Conservation (phyloP, 92 coral and sea anemone species). For the Diadumene lineata region DNA sequence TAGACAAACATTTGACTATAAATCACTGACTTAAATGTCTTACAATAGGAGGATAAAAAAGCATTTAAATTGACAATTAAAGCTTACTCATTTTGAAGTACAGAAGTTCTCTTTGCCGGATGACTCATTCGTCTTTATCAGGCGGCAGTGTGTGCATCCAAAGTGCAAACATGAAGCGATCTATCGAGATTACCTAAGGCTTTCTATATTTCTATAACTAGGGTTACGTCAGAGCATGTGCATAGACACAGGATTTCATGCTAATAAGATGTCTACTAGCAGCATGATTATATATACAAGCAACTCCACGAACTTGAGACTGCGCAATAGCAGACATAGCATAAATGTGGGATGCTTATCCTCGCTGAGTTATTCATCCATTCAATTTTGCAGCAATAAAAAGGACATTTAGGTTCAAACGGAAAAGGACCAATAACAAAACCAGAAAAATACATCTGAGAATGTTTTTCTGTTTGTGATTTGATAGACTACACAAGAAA, state of each 20-base stretch:
- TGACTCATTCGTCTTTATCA: neutral
- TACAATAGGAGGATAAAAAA: neutral
- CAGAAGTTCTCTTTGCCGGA: neutral
- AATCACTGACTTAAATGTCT: neutral
- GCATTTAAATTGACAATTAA: neutral
- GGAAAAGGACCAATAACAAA: too few species aligned
- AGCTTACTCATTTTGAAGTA: neutral
- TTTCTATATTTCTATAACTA: too few species aligned
- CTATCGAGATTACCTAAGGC: conserved; percentile 11
- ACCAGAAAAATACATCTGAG: too few species aligned
- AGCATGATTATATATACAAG: neutral
- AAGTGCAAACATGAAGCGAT: conserved; percentile 4
- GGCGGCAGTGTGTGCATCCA: neutral
- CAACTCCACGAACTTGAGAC: neutral
- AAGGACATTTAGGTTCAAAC: too few species aligned
- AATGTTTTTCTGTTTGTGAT: too few species aligned
- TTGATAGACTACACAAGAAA: too few species aligned
- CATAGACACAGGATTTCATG: neutral
- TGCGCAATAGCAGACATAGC: neutral
- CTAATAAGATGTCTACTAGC: neutral
- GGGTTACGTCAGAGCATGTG: conserved; percentile 4
- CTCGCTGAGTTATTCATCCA: too few species aligned
- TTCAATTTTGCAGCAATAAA: too few species aligned
- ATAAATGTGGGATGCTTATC: too few species aligned
- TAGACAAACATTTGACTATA: too few species aligned